phyloP scores from a whole-genome alignment of 2,797 vertebrate genomes.

The Limosa lapponica region DNA sequence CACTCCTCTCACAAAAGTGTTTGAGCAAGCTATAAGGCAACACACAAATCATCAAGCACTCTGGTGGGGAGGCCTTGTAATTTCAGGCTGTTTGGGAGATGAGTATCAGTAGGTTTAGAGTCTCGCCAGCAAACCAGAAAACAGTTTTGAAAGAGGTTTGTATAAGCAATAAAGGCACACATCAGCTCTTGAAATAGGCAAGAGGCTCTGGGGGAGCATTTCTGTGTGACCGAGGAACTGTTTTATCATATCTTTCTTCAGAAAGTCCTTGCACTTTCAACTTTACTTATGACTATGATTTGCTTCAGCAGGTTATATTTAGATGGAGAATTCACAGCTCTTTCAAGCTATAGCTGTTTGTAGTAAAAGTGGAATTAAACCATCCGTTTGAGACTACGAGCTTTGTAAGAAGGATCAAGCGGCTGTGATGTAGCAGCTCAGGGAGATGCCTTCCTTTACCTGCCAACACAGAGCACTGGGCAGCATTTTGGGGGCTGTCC shows the following conservation, averaged over 20 bases:
- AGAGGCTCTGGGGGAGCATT: not conserved
- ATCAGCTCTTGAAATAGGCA: not conserved
- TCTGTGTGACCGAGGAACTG: not conserved
- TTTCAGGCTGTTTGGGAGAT: not conserved
- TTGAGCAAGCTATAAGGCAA: not conserved
- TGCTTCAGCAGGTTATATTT: not conserved
- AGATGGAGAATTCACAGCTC: not conserved
- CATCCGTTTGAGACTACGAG: not conserved
- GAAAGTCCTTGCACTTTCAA: not conserved
- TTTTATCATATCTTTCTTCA: not conserved
- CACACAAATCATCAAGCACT: not conserved
- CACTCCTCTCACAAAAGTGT: not conserved
- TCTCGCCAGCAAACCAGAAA: not conserved
- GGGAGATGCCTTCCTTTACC: not conserved
- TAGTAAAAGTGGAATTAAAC: not conserved
- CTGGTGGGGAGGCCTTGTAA: not conserved
- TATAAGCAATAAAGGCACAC: not conserved
- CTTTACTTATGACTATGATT: not conserved
- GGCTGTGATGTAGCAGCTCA: not conserved
- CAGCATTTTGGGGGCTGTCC: not conserved
- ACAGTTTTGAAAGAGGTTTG: constrained; percentile 1
- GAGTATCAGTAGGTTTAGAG: not conserved
- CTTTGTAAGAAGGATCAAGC: not conserved
- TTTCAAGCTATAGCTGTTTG: not conserved
- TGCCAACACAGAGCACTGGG: not conserved